phyloP scores from a whole-genome alignment of 2,888 invertebrate genomes.

The Leptopilina drosophilae region DNA sequence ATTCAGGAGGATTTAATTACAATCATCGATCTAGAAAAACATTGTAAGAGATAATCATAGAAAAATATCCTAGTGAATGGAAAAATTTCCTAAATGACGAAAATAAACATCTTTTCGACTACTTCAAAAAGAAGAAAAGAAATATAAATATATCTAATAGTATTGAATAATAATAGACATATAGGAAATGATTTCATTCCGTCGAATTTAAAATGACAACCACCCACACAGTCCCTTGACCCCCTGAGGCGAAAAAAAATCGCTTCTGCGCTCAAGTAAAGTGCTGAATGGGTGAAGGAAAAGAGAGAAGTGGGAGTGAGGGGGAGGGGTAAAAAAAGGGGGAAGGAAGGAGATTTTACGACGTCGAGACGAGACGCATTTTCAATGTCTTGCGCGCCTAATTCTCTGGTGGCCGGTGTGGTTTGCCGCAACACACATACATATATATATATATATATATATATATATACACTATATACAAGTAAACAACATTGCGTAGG shows the following conservation, averaged over 20 bases:
- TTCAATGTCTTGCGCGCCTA: slow-evolving; percentile 35
- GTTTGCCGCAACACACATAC: background rate
- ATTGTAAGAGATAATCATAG: no score
- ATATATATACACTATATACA: no score
- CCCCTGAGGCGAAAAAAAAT: background rate
- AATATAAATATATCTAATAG: background rate
- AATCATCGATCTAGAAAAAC: no score
- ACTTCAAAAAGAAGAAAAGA: no score
- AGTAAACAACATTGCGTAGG: slow-evolving; percentile 38
- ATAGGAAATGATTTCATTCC: background rate
- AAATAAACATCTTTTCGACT: no score
- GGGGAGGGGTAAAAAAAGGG: no score
- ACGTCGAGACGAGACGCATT: slow-evolving; percentile 34
- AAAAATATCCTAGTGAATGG: no score
- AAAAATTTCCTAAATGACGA: no score
- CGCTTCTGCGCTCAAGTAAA: slow-evolving; percentile 4
- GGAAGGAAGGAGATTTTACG: slow-evolving; percentile 25
- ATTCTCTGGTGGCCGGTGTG: slow-evolving; percentile 22
- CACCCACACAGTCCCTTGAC: slow-evolving; percentile 34
- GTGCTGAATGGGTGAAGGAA: no score
- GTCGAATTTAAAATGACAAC: slow-evolving; percentile 17
- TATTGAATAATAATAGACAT: slow-evolving; percentile 19
- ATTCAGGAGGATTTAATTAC: no score
- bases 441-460: background rate
- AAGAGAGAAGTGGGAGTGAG: background rate